These are phyloP conservation scores for Eulemur rufifrons DNA, from an alignment of 2,113 vertebrate genomes.

Conservation along the genomic window DNA sequence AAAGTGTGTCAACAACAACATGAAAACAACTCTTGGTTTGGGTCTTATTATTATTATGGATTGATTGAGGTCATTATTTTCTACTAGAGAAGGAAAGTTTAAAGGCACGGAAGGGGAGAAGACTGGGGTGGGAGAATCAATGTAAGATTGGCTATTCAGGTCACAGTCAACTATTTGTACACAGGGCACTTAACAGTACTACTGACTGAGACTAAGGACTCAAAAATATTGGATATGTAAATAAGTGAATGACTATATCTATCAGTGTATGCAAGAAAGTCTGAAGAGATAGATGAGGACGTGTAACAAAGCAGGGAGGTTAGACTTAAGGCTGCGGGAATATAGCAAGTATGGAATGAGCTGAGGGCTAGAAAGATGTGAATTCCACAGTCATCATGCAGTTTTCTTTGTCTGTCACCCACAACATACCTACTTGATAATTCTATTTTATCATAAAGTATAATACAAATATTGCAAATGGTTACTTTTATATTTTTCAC, in stretches of 20 bases:
- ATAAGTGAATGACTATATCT: not conserved
- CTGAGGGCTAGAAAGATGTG: not conserved
- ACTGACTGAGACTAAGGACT: not conserved
- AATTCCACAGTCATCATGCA: not conserved
- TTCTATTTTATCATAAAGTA: not conserved
- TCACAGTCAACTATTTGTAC: not conserved
- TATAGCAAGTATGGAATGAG: fast-evolving
- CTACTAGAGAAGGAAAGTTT: not conserved
- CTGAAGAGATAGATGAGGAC: not conserved
- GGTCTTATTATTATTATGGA: not conserved
- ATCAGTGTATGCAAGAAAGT: not conserved
- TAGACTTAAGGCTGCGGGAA: not conserved
- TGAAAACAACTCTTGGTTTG: not conserved
- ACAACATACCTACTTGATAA: not conserved
- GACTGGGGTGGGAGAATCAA: fast-evolving
- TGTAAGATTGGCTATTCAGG: not conserved
- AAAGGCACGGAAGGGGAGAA: not conserved
- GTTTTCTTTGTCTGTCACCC: not conserved
- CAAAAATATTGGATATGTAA: not conserved
- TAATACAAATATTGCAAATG: not conserved
- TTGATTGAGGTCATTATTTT: not conserved
- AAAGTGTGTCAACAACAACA: not conserved
- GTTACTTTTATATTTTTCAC: not conserved
- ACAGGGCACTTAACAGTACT: not conserved
- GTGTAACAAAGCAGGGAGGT: not conserved